phyloP scores from a whole-genome alignment of 2,888 invertebrate species.

The Tridacna gigas region DNA sequence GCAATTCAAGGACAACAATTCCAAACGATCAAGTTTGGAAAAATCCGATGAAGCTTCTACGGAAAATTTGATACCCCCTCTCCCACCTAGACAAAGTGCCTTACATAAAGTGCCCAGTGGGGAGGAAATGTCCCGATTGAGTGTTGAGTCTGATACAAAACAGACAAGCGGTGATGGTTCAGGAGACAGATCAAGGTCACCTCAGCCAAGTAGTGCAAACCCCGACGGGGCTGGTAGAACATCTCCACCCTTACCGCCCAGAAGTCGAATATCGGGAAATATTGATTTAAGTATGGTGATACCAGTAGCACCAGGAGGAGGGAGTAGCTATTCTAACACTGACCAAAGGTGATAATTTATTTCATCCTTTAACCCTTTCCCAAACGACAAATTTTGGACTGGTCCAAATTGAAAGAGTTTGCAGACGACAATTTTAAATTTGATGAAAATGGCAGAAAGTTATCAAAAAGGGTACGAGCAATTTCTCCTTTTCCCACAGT shows the following conservation, averaged over 20 bases:
- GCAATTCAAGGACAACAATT: constrained; percentile 17
- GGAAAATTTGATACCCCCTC: constrained; percentile 39
- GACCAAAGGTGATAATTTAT: neutral
- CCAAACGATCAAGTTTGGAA: constrained; percentile 33
- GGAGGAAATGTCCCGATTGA: constrained; percentile 26
- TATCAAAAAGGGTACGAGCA: no score
- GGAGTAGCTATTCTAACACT: constrained; percentile 22
- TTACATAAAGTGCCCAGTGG: constrained; percentile 55
- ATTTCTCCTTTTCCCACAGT: no score
- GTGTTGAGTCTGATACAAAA: constrained; percentile 10
- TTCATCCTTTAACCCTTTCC: no score
- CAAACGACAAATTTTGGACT: no score
- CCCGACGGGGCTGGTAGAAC: neutral
- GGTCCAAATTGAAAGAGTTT: no score
- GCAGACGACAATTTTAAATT: no score
- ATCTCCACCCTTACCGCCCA: constrained; percentile 75
- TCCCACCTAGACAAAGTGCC: constrained; percentile 70
- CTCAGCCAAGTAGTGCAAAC: neutral
- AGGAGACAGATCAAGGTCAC: constrained; percentile 18
- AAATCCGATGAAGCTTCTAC: constrained; percentile 33
- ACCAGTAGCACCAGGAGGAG: constrained; percentile 68
- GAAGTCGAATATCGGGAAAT: constrained; percentile 71
- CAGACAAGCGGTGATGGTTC: neutral
- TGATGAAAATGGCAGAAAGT: no score
- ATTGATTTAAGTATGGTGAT: constrained; percentile 74